Base-by-base conservation (phyloP, 2,113 vertebrate species). In the Amia ocellicauda region DNA sequence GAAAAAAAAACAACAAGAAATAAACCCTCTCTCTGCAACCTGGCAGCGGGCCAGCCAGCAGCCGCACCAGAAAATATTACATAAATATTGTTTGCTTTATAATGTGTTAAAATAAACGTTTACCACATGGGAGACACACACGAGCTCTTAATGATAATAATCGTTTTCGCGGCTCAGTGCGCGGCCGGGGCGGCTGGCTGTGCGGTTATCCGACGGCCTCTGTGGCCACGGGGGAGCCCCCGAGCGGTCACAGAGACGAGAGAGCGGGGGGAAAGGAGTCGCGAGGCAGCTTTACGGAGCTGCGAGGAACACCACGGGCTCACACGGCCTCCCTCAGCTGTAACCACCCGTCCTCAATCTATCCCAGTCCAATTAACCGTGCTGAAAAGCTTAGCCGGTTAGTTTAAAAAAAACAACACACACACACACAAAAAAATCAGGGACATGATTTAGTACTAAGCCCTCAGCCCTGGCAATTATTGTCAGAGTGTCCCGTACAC, bases 351-450 rank as follows among this genome's bases (percentile, higher is more conserved):
- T 69, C 75, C 77, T 77, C 75, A 74, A 73, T 77, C 76, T 67
- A 73, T 63, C 69, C 70, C 73, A 78, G 77, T 85, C 76, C 63
- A 82, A 80, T 84, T 85, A 86, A 80, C 67, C 74, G 63, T 31
- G 58, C 78, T 83, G 85, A 85, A 77, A 74, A 79, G 80, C 74
- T 81, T 82, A 81, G 72, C 68, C 22, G 1, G 53, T n/a, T n/a
- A 63, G 69, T 75, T 74, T 78, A 75, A 82, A 84, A n/a, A n/a
- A n/a, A n/a, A n/a, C n/a, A n/a, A n/a, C n/a, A n/a, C n/a, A n/a
- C n/a, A n/a, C n/a, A n/a, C n/a, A n/a, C n/a, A n/a, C n/a, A n/a
- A n/a, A n/a, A n/a, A n/a, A n/a, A n/a, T n/a, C n/a, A n/a, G n/a
- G n/a, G n/a, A n/a, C n/a, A n/a, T n/a, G n/a, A n/a, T n/a, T n/a